Conservation (phyloP, 2,797 vertebrate species). For the Esox masquinongy region DNA sequence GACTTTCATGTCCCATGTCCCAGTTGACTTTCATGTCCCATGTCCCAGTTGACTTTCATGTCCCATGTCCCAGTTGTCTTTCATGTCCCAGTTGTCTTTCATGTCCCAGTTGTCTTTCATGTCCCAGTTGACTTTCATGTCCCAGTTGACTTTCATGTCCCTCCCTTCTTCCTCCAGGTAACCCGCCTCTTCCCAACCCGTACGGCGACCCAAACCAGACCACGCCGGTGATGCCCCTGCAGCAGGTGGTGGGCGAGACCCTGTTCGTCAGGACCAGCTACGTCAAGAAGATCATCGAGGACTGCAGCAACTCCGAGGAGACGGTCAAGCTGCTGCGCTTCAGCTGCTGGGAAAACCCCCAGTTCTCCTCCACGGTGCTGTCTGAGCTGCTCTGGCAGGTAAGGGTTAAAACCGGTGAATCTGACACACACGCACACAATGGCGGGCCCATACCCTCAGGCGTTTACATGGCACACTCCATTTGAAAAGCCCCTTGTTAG, state of each 20-base stretch:
- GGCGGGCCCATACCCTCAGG: too few species aligned
- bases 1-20: too few species aligned
- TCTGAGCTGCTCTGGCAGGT: conserved; percentile 99
- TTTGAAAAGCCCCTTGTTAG: neutral
- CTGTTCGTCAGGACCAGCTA: conserved; percentile 98
- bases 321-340: conserved; percentile 97
- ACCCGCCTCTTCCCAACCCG: conserved; percentile 94
- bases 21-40: too few species aligned
- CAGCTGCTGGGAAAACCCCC: conserved; percentile 99
- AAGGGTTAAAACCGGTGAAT: conserved; percentile 19
- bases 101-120: too few species aligned
- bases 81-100: too few species aligned
- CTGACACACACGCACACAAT: neutral
- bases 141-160: conserved; percentile 20
- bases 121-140: too few species aligned
- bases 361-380: conserved; percentile 98
- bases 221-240: conserved; percentile 94
- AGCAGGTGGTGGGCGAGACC: conserved; percentile 96
- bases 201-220: conserved; percentile 97
- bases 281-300: conserved; percentile 99
- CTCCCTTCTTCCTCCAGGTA: conserved; percentile 78
- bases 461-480: too few species aligned
- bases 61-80: too few species aligned
- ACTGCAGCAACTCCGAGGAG: conserved; percentile 99
- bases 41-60: too few species aligned